A percentile compares a stretch with the other conserved stretches of the same genome.
These are phyloP conservation scores for Bhutanitis thaidina DNA, from an alignment of 2,888 invertebrate species.

Conservation along the genomic window DNA sequence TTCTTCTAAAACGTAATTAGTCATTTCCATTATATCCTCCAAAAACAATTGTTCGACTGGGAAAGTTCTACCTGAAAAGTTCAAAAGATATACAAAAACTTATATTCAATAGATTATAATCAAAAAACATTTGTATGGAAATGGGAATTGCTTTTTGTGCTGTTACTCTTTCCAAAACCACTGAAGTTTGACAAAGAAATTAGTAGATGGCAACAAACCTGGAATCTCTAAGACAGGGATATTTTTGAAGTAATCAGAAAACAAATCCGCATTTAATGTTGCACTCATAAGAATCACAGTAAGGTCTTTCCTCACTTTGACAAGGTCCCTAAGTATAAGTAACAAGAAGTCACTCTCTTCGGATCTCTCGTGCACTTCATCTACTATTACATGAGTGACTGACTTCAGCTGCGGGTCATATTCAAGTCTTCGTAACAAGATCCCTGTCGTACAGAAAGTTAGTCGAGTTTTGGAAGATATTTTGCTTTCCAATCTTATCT, in stretches of 20 bases:
- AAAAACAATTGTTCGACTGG: constrained; percentile 90
- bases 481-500: constrained; percentile 90
- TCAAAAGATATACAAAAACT: background rate
- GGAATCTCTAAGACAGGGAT: constrained; percentile 90
- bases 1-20: constrained; percentile 69
- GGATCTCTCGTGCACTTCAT: constrained; percentile 96
- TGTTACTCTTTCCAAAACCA: too few relatives aligned
- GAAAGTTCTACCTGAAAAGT: constrained; percentile 83
- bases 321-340: constrained; percentile 88
- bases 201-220: constrained; percentile 58
- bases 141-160: too few relatives aligned
- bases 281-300: constrained; percentile 96
- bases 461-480: constrained; percentile 88
- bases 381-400: constrained; percentile 91
- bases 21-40: constrained; percentile 88
- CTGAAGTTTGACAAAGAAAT: too few relatives aligned
- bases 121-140: too few relatives aligned
- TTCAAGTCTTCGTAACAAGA: constrained; percentile 90
- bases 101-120: too few relatives aligned
- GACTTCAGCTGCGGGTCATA: constrained; percentile 86
- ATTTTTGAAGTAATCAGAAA: constrained; percentile 89
- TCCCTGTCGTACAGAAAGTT: constrained; percentile 96
- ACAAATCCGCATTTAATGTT: constrained; percentile 91
- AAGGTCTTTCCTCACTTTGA: constrained; percentile 85
- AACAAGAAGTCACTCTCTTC: constrained; percentile 95